phyloP scores from a whole-genome alignment of 2,113 vertebrate species.

The Takifugu flavidus region DNA sequence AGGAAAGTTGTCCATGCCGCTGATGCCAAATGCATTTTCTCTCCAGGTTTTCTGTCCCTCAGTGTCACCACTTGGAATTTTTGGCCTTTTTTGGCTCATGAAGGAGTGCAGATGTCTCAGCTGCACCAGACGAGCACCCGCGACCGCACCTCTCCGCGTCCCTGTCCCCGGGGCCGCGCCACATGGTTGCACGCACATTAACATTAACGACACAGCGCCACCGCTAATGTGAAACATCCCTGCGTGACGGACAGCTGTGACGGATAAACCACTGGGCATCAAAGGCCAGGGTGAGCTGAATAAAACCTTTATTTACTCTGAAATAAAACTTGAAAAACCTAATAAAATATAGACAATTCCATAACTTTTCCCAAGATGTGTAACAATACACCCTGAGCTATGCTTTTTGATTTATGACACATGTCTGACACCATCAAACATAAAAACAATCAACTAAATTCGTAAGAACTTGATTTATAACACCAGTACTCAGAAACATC shows the following conservation, averaged over 20 bases:
- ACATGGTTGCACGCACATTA: neutral
- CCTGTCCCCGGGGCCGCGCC: neutral
- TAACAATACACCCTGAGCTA: no score
- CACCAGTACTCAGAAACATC: no score
- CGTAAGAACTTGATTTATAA: no score
- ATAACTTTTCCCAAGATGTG: no score
- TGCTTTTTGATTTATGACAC: no score
- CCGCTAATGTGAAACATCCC: conserved; percentile 15
- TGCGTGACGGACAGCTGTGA: conserved; percentile 4
- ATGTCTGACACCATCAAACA: no score
- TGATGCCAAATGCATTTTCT: conserved; percentile 5
- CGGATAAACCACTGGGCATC: neutral
- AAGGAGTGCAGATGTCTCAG: neutral
- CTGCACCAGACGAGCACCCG: conserved; percentile 29
- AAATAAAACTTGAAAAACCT: no score
- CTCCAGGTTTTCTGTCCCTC: neutral
- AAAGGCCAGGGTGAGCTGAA: conserved; percentile 13
- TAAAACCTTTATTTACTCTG: neutral
- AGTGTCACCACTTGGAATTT: no score
- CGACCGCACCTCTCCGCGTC: conserved; percentile 10
- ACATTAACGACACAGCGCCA: neutral
- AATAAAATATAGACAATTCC: no score
- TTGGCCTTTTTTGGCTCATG: no score
- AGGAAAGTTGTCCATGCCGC: conserved; percentile 10
- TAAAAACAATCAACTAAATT: no score